Base-by-base conservation (phyloP, 2,888 invertebrate genomes). In the Serripes groenlandicus region DNA sequence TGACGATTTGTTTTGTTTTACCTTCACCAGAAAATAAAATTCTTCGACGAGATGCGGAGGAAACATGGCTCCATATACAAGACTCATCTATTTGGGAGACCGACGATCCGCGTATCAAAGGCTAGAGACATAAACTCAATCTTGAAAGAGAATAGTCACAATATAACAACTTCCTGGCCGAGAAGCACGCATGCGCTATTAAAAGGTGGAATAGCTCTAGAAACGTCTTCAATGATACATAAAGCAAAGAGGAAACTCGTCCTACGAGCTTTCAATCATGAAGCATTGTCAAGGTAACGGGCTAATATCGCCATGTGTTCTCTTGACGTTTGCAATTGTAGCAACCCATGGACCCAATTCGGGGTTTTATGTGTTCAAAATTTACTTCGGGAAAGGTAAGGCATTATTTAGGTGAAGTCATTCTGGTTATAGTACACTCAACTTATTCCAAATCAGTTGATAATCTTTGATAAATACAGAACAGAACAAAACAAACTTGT, bases 81-180 rank as follows among this genome's bases (percentile, higher is more conserved):
- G 88, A 94, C 93, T 1, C 94, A 94, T 83, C 70, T 94, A 7
- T 86, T 93, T 28, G 93, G 93, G n/a, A 83, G 86, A 7, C 94
- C 94, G 18, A 93, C 93, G 0, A 90, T 94, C 18, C 88, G 93
- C 30, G 90, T 94, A 30, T 88, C 90, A 18, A 93, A 93, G 2
- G 87, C 91, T 2, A 73, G 88, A 21, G 90, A 92, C 76, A 91
- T 93, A 3, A 84, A 87, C 21, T 87, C 87, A 62, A 90, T 94
- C 60, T 81, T 93, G 32, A 75, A 88, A 69, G 90, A 89, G 11
- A 93, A 93, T 71, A 89, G 92, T 78, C 87, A 79, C 1, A 82
- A 92, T 37, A 93, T 93, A 52, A 90, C 90, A 30, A 89, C 90
- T 30, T 85, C 88, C 70, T 93, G 93, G 93, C 93, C 94, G 15